Evolutionary conservation across 2,888 invertebrate species (phyloP).

Genomic region (Tetranychus truncatus): DNA sequence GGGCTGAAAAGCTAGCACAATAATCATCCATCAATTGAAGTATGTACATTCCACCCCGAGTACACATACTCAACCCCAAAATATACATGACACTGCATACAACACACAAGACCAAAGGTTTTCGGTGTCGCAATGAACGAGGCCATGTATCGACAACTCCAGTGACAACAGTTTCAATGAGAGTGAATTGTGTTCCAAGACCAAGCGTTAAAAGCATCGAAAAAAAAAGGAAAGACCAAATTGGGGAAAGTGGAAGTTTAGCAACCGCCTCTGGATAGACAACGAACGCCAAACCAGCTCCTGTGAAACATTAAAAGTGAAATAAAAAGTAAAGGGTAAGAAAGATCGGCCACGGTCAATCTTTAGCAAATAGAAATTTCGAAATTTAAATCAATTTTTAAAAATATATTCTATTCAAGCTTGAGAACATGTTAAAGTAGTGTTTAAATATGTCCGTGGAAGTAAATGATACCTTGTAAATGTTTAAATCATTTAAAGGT

Average conservation of each 20-base stretch:
- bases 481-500: too few species aligned
- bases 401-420: too few species aligned
- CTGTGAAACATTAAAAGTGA: not conserved
- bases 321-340: too few species aligned
- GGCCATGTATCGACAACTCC: conserved; percentile 38
- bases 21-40: conserved; percentile 57
- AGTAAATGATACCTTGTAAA: too few species aligned
- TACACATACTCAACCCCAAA: conserved; percentile 54
- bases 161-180: conserved; percentile 38
- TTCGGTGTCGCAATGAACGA: conserved; percentile 30
- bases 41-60: conserved; percentile 51
- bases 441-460: too few species aligned
- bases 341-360: too few species aligned
- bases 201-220: conserved; percentile 56
- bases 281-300: conserved; percentile 20
- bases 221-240: conserved; percentile 65
- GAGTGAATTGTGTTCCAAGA: conserved; percentile 37
- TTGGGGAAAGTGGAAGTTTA: conserved; percentile 53
- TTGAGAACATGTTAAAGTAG: too few species aligned
- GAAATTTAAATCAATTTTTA: too few species aligned
- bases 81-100: conserved; percentile 50
- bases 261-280: conserved; percentile 58
- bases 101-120: conserved; percentile 40
- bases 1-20: conserved; percentile 54
- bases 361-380: too few species aligned